A percentile compares a stretch with the other conserved stretches of the same genome.
phyloP scores from a whole-genome alignment of 2,888 invertebrate species.

The Oscheius sp. region DNA sequence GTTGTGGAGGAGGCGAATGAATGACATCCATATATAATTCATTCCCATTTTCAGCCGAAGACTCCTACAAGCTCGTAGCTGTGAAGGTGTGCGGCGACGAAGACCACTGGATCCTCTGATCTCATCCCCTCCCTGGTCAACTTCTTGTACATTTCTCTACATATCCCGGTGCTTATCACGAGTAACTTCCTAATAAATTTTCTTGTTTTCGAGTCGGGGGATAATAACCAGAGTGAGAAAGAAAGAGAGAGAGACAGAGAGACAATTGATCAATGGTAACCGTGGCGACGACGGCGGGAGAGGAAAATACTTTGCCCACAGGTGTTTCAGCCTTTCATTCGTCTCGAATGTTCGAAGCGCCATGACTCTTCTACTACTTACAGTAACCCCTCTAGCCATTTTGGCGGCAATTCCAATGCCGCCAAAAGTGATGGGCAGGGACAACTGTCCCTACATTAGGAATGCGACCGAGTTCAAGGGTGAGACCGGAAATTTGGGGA shows the following conservation, averaged over 20 bases:
- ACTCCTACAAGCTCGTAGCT: too few species aligned
- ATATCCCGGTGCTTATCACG: neutral
- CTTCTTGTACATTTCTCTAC: too few species aligned
- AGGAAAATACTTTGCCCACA: conserved; percentile 10
- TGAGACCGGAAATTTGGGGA: neutral
- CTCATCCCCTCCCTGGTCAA: too few species aligned
- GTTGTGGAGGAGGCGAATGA: too few species aligned
- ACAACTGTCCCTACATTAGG: neutral
- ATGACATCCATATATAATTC: too few species aligned
- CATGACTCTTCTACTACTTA: neutral
- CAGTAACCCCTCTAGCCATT: neutral
- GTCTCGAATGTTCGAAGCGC: neutral
- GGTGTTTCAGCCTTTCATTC: conserved; percentile 3
- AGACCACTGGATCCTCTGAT: too few species aligned
- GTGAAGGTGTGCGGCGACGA: too few species aligned
- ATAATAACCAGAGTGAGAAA: neutral
- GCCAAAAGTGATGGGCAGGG: neutral
- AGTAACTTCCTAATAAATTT: neutral
- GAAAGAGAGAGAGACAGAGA: neutral
- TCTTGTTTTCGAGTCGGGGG: neutral
- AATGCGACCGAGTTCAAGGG: neutral
- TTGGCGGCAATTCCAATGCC: neutral
- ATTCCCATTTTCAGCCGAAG: too few species aligned
- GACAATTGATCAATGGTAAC: conserved; percentile 29
- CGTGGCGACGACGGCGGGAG: conserved; percentile 5